Evolutionary conservation across 2,113 vertebrate species (phyloP).

Genomic region (Vidua chalybeata): DNA sequence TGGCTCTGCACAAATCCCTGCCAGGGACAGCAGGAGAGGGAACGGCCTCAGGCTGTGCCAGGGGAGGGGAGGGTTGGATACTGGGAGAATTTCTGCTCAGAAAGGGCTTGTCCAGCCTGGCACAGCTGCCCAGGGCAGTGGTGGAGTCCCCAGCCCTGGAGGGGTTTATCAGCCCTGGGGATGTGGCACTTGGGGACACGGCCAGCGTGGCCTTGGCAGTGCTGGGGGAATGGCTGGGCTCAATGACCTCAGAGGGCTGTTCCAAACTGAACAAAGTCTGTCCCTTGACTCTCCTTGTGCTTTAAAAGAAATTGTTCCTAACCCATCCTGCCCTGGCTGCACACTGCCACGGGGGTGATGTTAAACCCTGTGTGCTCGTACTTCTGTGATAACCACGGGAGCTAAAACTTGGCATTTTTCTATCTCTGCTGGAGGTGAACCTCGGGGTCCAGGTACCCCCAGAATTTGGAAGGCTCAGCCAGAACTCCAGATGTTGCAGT

Average conservation of each 20-base stretch:
- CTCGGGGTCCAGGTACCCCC: not conserved
- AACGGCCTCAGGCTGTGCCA: not conserved
- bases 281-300: not conserved
- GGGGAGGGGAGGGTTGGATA: fast-evolving
- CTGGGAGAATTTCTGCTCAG: not conserved
- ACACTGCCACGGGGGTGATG: fast-evolving
- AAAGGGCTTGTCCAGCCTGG: not conserved
- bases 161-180: not conserved
- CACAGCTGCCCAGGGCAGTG: not conserved
- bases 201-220: not conserved
- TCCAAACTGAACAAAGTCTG: not conserved
- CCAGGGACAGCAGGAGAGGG: not conserved
- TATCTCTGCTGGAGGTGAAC: not conserved
- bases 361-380: not conserved
- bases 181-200: not conserved
- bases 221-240: not conserved
- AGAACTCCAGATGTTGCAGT: not conserved
- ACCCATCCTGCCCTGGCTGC: not conserved
- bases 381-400: not conserved
- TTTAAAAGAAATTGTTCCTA: not conserved
- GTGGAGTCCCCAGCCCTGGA: not conserved
- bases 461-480: not conserved
- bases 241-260: fast-evolving
- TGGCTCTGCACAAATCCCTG: not conserved
- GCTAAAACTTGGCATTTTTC: not conserved